These are phyloP conservation scores for Meteorus colon DNA, from an alignment of 2,888 invertebrate genomes.

Conservation along the genomic window DNA sequence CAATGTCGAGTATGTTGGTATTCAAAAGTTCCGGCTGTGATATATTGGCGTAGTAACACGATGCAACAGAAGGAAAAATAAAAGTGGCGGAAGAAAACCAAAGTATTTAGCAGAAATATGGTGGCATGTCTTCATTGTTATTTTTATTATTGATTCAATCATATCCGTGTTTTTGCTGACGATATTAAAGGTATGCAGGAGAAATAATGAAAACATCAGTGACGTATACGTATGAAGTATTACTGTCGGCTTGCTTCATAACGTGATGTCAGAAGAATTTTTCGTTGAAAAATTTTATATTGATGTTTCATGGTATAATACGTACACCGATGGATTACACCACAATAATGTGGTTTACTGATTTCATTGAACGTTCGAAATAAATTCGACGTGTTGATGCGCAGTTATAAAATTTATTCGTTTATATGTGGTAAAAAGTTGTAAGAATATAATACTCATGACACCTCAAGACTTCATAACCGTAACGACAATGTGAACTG, in stretches of 20 bases:
- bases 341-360: constrained; percentile 13
- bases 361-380: neutral
- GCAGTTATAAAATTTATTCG: constrained; percentile 16
- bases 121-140: neutral
- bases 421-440: neutral
- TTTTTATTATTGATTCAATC: constrained; percentile 12
- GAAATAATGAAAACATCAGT: neutral
- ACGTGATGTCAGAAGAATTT: constrained; percentile 15
- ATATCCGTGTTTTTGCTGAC: neutral
- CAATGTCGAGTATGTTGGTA: constrained; percentile 40
- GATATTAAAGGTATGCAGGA: neutral
- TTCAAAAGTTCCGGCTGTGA: constrained; percentile 31
- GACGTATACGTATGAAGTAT: neutral
- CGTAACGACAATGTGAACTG: constrained; percentile 23
- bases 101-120: neutral
- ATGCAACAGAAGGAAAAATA: neutral
- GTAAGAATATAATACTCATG: neutral
- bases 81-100: neutral
- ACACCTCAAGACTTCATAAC: constrained; percentile 21
- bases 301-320: neutral
- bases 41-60: neutral
- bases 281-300: constrained; percentile 1
- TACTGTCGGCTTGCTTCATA: neutral
- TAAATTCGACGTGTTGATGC: neutral
- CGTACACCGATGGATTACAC: neutral